These are phyloP conservation scores for Phataginus tetradactyla DNA, from an alignment of 2,797 vertebrate genomes.

Conservation along the genomic window DNA sequence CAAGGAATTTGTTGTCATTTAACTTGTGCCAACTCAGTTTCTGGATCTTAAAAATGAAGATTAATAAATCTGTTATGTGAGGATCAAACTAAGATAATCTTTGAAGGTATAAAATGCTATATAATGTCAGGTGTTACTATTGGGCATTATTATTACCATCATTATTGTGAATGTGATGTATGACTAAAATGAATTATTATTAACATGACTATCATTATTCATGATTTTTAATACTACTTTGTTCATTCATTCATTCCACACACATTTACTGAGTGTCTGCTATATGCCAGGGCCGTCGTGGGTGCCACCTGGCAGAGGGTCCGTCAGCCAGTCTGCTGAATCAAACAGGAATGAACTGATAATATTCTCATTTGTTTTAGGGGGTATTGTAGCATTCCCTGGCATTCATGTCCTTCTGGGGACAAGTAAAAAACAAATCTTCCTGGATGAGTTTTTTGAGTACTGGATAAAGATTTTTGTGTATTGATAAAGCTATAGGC, in stretches of 20 bases:
- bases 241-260: not conserved
- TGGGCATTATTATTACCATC: not conserved
- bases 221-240: not conserved
- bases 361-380: not conserved
- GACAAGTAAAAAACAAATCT: not conserved
- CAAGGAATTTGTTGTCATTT: not conserved
- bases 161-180: not conserved
- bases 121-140: not conserved
- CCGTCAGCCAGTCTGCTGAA: not conserved
- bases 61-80: not conserved
- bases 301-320: not conserved
- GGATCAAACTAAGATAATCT: not conserved
- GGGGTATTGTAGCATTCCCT: not conserved
- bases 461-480: not conserved
- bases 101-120: conserved; percentile 23
- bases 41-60: not conserved
- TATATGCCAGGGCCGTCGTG: not conserved
- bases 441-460: not conserved
- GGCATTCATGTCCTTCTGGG: not conserved
- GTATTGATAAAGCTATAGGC: not conserved
- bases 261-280: not conserved
- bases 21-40: not conserved
- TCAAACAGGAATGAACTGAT: not conserved
- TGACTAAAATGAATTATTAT: not conserved
- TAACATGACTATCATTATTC: not conserved